A percentile compares a stretch with the other conserved stretches of the same genome.
Conservation (phyloP, 2,113 vertebrate species). For the Jaculus jaculus region DNA sequence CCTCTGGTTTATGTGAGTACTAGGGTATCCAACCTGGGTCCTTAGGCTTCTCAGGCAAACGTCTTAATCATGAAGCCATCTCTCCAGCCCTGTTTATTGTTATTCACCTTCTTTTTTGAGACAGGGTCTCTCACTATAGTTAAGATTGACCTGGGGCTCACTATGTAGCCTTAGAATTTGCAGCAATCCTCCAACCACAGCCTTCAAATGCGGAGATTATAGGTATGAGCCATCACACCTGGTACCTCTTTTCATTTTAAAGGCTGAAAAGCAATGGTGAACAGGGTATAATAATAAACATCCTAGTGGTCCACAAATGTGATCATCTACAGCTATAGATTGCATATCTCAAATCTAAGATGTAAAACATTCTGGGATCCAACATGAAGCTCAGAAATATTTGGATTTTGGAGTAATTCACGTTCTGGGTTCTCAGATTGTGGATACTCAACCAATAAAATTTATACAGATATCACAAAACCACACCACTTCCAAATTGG, state of each 20-base stretch:
- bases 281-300: not conserved
- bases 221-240: not conserved
- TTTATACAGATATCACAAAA: not conserved
- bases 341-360: not conserved
- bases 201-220: not conserved
- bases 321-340: not conserved
- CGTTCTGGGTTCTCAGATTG: not conserved
- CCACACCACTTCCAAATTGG: not conserved
- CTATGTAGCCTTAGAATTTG: not conserved
- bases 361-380: not conserved
- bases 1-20: too few relatives aligned
- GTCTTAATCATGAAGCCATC: not conserved
- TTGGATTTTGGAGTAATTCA: not conserved
- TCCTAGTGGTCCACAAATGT: not conserved
- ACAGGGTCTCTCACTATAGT: not conserved
- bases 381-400: not conserved
- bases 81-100: not conserved
- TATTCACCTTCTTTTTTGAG: not conserved
- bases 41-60: too few relatives aligned
- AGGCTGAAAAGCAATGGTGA: not conserved
- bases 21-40: too few relatives aligned
- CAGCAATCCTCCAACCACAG: not conserved
- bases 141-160: not conserved
- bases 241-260: slow-evolving; percentile 27
- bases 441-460: not conserved